Evolutionary conservation across 2,113 vertebrate species (phyloP).

Genomic region (Neodon shergylaensis): DNA sequence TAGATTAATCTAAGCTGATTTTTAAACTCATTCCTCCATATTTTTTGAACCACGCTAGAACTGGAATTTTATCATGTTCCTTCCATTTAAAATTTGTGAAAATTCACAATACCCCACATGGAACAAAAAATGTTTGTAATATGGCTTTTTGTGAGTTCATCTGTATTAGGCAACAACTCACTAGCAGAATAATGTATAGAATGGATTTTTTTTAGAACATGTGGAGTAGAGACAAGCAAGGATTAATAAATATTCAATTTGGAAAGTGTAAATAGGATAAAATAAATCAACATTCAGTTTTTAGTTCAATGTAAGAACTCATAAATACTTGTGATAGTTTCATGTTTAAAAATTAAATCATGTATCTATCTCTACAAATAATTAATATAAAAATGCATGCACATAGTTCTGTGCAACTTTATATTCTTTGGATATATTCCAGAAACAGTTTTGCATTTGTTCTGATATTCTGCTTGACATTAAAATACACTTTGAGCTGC

Average conservation of each 20-base stretch:
- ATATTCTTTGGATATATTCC: neutral
- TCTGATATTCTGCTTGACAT: conserved; percentile 57
- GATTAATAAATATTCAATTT: neutral
- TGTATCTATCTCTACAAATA: conserved; percentile 8
- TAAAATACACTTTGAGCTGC: conserved; percentile 68
- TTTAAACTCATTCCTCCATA: conserved; percentile 3
- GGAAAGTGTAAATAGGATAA: neutral
- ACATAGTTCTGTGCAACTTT: neutral
- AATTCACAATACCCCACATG: neutral
- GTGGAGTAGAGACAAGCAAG: neutral
- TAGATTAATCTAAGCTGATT: conserved; percentile 70
- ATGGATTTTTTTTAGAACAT: conserved; percentile 4
- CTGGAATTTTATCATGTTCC: conserved; percentile 10
- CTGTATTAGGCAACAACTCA: neutral
- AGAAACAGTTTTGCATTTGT: conserved; percentile 41
- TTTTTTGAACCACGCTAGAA: conserved; percentile 1
- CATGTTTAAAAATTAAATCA: conserved; percentile 42
- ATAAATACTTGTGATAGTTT: conserved; percentile 22
- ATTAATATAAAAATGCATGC: conserved; percentile 52
- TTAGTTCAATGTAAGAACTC: neutral
- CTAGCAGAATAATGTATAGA: neutral
- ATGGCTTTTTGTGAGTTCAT: neutral
- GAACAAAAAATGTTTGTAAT: neutral
- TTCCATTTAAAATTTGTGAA: neutral
- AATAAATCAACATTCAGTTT: conserved; percentile 24